Evolutionary conservation across 35 echinoderm and acorn worm genomes (phyloP), one percentile per base, ranked within the genome.

Genomic region (Acanthaster planci): DNA sequence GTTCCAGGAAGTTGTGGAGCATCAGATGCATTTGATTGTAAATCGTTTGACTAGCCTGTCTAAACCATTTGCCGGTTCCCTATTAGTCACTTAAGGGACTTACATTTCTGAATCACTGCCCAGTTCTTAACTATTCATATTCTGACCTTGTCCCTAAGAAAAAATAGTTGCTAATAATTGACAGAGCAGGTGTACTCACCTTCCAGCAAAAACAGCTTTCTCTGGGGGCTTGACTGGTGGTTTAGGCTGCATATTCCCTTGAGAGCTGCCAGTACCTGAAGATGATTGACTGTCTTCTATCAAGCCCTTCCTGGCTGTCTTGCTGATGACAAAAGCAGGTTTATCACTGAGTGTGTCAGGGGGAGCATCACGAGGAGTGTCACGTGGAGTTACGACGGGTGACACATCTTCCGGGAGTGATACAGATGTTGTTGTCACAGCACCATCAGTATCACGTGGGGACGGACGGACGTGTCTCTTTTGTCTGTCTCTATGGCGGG

Each of bases 261-360:
- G 82, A 22, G 93, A 95, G 55, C 93, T 85, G 32, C 84, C 92
- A 40, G 92, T 89, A 60, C 86, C 81, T 29, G 93, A 95, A 40
- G 88, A 95, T 17, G 93, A 95, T 39, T 86, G 84, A 57, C 93
- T 95, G 51, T 91, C 93, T 76, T 95, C 93, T 19, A 39, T 40
- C 7, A 86, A 78, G 56, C 72, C 83, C 59, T 80, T 86, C 39
- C 35, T 55, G 53, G 39, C 77, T 16, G 30, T 27, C 52, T 76
- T 60, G 9, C 87, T 80, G 30, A 42, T 58, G 35, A 54, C 34
- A 76, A 31, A 34, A 35, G 30, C 34, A 3, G 22, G 64, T 72
- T 72, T 26, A 72, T 72, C 64, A 30, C 35, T 82, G 1, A 75
- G 21, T 17, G 40, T 77, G 23, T 78, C 52, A 12, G 1, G 59